Evolutionary conservation across 1,140 invertebrate genomes (phyloP).

Genomic region (Bombus soroeensis): DNA sequence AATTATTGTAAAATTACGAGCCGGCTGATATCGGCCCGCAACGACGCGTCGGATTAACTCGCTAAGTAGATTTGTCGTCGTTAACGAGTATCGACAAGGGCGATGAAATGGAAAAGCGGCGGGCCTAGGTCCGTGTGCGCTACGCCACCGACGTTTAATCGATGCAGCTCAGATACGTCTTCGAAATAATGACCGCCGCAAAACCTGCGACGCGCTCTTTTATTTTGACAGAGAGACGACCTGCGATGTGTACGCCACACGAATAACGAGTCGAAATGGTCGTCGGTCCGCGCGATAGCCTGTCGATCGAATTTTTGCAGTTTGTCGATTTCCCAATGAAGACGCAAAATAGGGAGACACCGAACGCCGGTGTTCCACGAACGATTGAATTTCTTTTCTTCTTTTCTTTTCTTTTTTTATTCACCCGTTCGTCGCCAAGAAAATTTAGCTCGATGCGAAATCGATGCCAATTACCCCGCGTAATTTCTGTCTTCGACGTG

Average conservation of each 20-base stretch:
- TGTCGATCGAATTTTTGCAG: constrained; percentile 3
- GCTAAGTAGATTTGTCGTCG: constrained; percentile 34
- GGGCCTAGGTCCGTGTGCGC: too few species aligned
- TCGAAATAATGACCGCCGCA: constrained; percentile 17
- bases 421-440: neutral
- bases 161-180: neutral
- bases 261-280: neutral
- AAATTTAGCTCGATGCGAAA: constrained; percentile 13
- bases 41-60: constrained; percentile 24
- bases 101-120: constrained; percentile 7
- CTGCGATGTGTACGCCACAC: neutral
- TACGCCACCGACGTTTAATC: constrained; percentile 4
- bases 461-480: constrained; percentile 5
- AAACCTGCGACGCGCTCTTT: neutral
- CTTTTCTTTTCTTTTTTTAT: too few species aligned
- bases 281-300: neutral
- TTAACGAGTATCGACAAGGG: constrained; percentile 41
- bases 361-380: neutral
- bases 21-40: constrained; percentile 1
- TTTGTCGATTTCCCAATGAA: neutral
- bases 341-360: neutral
- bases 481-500: constrained; percentile 16
- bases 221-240: neutral
- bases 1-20: constrained; percentile 67
- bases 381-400: neutral